Evolutionary conservation across 2,797 vertebrate species (phyloP), one percentile per base, ranked within the genome.

Genomic region (Epinephelus malabaricus): DNA sequence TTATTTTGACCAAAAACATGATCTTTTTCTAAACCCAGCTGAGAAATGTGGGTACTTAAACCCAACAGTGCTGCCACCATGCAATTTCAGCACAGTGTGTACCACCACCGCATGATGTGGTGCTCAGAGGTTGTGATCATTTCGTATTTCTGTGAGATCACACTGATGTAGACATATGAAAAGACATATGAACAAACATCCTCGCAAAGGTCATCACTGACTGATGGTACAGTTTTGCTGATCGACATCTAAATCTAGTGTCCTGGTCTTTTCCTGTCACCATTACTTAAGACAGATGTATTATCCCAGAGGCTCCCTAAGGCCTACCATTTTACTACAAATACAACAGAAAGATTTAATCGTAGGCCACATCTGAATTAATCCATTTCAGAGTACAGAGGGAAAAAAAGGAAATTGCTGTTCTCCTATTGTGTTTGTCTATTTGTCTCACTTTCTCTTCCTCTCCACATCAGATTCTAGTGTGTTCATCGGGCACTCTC

Each of bases 191-290:
- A 56, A 27, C 46, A 64, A 17, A 53, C 10, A 55, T 70, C 21
- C 25, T 69, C 11, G 30, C 56, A 72, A 88, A 90, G 81, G 79
- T 82, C 69, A 85, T 19, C 45, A 1, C 15, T 73, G 79, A 71
- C 51, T 58, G 63, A 78, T 63, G 53, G 38, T 68, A 45, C 75
- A 82, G 60, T 64, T 77, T 25, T 45, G 21, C 78, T 74, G 82
- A 90, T 67, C 6, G 59, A 76, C 82, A 70, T 71, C 79, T 80
- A 76, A 86, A 85, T 77, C 68, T 19, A 46, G 46, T 21, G 46
- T 59, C 17, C 21, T 30, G 54, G 61, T 38, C 12, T 58, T 43
- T 10, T 67, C 30, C 25, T 61, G 64, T 75, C 66, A 66, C 74
- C 23, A 4, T 73, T 67, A 67, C 56, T 81, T 73, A 59, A 83